phyloP scores from a whole-genome alignment of 64 coral and sea anemone genomes.

The Trachythela sp. region DNA sequence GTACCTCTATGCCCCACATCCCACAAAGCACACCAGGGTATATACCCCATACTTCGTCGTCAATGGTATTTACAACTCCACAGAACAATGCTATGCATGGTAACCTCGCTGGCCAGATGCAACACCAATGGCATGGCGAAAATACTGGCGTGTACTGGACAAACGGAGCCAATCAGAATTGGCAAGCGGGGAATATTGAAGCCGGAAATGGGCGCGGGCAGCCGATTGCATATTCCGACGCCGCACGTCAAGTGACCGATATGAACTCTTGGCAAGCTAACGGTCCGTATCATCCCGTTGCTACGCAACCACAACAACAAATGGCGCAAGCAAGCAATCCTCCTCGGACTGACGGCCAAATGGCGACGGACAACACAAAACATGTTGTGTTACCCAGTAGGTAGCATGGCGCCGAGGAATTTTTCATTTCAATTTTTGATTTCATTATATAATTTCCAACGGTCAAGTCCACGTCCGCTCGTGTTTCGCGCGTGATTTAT shows the following conservation, averaged over 20 bases:
- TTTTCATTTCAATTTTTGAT: background rate
- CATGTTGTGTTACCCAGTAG: background rate
- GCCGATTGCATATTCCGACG: background rate
- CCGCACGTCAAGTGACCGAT: background rate
- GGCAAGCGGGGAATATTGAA: background rate
- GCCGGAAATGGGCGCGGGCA: background rate
- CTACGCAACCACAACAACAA: background rate
- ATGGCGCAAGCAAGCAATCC: slow-evolving; percentile 1
- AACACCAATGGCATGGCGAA: slow-evolving; percentile 1
- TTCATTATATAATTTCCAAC: background rate
- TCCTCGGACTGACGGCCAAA: background rate
- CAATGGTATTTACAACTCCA: background rate
- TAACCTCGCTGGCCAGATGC: background rate
- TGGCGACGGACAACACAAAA: background rate
- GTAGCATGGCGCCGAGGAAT: background rate
- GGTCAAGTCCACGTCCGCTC: background rate
- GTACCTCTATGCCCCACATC: background rate
- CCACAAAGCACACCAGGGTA: background rate
- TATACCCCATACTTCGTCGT: background rate
- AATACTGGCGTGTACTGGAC: slow-evolving; percentile 2
- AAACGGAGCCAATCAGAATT: background rate
- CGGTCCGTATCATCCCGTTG: background rate
- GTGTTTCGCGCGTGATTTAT: no score
- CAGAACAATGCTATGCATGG: background rate
- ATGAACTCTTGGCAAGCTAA: background rate